Base-by-base conservation (phyloP, 2,113 vertebrate species). In the Brachyhypopomus occidentalis region DNA sequence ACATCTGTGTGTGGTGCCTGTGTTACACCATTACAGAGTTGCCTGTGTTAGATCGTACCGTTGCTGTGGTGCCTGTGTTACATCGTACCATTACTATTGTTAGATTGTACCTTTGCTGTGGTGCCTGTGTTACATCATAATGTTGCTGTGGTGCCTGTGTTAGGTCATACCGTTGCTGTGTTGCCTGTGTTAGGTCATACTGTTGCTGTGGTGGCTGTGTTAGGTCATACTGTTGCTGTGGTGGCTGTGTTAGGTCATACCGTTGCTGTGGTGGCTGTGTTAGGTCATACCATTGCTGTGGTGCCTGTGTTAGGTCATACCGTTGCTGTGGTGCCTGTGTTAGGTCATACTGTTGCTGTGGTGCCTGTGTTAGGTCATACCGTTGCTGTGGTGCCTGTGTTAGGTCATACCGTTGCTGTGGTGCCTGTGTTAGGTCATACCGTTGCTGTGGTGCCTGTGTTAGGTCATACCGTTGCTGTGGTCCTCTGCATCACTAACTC, bases 401-500 rank as follows among this genome's bases (percentile, higher is more conserved):
- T 48, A 48, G 8, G 11, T 48, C 8, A 9, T 48, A 48, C 8
- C 8, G 9, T 48, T 7, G 7, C 38, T 38, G 3, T 38, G 38
- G 7, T 38, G 38, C 3, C 38, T 7, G 38, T 38, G 17, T 27
- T 71, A 20, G 30, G 41, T 70, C 59, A 30, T 25, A 56, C 22
- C 20, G 23, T 72, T 60, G 34, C 67, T 55, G 34, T 72, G 66
- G 56, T 48, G 38, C 38, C 38, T 38, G 38, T 38, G 38, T 38
- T 38, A 38, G 38, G 38, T 38, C 38, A 7, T 38, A 38, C 38
- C 1, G 41, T 45, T 84, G 83, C 76, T 30, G 30, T 30, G 30
- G 30, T 30, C 30, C 30, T 79, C 67, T 79, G 70, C 27, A 23
- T 75, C 14, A 74, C 59, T 78, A 62, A n/a, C 8, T 7, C 69